A percentile compares a stretch with the other conserved stretches of the same genome.
These are phyloP conservation scores for Haemorhous mexicanus DNA, from an alignment of 2,113 vertebrate genomes.

Conservation along the genomic window DNA sequence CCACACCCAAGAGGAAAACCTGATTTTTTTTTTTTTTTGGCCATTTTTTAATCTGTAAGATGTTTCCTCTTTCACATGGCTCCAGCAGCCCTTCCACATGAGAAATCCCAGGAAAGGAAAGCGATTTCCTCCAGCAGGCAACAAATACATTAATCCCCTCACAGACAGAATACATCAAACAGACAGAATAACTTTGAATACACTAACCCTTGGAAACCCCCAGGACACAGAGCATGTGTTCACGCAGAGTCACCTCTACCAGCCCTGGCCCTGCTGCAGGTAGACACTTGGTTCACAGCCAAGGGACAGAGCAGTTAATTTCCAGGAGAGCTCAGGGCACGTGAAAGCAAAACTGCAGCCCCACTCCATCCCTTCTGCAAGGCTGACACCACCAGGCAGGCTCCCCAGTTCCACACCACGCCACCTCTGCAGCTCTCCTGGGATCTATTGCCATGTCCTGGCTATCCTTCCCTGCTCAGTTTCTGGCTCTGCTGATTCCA, in stretches of 20 bases:
- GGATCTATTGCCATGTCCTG: fast-evolving
- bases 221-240: not conserved
- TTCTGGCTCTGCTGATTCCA: not conserved
- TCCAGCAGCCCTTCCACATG: not conserved
- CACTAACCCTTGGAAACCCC: not conserved
- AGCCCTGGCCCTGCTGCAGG: not conserved
- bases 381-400: not conserved
- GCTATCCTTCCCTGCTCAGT: not conserved
- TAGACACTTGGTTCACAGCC: not conserved
- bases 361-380: fast-evolving
- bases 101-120: slow-evolving; percentile 42
- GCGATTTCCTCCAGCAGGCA: not conserved
- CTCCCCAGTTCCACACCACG: not conserved
- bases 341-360: not conserved
- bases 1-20: slow-evolving; percentile 15
- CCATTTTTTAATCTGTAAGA: not conserved
- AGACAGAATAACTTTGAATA: not conserved
- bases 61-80: slow-evolving; percentile 26
- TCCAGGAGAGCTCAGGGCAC: not conserved
- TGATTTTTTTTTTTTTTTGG: not conserved
- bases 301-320: not conserved
- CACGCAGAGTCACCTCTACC: not conserved
- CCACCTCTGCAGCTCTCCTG: not conserved
- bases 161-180: not conserved
- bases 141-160: not conserved